phyloP scores from a whole-genome alignment of 2,888 invertebrate genomes.

The Minunthozetes semirufus region DNA sequence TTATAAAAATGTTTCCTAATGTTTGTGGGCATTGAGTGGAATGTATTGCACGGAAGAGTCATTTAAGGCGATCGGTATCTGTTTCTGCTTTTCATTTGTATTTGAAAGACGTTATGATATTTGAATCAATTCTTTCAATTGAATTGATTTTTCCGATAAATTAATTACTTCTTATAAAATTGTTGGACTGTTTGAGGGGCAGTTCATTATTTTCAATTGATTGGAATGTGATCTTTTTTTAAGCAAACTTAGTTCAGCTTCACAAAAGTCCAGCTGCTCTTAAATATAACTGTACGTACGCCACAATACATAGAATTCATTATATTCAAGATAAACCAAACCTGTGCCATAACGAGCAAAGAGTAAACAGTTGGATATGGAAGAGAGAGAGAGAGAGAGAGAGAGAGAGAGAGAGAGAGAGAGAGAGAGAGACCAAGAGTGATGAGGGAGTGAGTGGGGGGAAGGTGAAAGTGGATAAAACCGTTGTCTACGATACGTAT shows the following conservation, averaged over 20 bases:
- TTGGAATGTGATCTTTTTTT: no score
- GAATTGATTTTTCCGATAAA: no score
- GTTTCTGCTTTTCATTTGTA: no score
- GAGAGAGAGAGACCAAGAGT: not conserved
- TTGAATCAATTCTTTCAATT: no score
- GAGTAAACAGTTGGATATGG: not conserved
- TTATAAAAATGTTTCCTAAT: no score
- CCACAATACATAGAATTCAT: not conserved
- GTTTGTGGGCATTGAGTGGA: not conserved
- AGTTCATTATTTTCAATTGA: no score
- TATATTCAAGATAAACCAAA: not conserved
- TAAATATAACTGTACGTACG: not conserved
- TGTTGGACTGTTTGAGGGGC: no score
- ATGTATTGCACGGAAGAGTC: constrained; percentile 15
- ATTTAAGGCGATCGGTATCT: no score
- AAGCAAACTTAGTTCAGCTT: no score
- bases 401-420: not conserved
- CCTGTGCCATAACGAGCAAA: not conserved
- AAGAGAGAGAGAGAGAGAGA: not conserved
- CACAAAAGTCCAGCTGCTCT: not conserved
- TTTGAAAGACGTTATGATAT: no score
- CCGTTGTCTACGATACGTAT: constrained; percentile 12
- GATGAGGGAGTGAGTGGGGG: not conserved
- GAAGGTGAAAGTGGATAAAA: not conserved
- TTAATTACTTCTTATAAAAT: no score